A percentile compares a stretch with the other conserved stretches of the same genome.
phyloP scores from a whole-genome alignment of 2,797 vertebrate species.

The Sebastolobus alascanus region DNA sequence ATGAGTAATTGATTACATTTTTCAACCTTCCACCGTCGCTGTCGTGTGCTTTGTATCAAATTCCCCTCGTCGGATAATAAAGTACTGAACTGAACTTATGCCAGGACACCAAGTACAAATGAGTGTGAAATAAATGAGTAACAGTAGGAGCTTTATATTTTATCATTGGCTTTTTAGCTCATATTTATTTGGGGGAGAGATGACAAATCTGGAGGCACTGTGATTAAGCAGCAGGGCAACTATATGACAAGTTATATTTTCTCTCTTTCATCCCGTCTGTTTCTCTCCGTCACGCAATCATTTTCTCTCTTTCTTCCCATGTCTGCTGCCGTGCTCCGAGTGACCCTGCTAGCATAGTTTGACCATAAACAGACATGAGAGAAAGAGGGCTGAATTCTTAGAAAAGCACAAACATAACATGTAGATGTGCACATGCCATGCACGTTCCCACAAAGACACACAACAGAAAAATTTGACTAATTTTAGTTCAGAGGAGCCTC shows the following conservation, averaged over 20 bases:
- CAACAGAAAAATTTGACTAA: background rate
- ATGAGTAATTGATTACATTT: background rate
- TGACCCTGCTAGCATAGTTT: conserved; percentile 60
- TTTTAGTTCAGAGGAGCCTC: background rate
- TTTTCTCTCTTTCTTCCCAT: conserved; percentile 13
- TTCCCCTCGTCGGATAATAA: background rate
- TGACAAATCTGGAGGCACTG: background rate
- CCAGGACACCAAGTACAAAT: background rate
- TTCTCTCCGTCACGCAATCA: background rate
- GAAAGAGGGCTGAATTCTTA: conserved; percentile 19
- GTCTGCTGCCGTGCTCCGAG: conserved; percentile 21
- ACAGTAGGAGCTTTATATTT: background rate
- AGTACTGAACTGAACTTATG: background rate
- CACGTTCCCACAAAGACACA: background rate
- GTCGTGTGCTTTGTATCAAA: background rate
- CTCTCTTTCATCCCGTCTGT: background rate
- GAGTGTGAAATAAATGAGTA: background rate
- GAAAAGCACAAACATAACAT: conserved; percentile 16
- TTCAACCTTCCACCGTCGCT: background rate
- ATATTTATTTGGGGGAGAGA: background rate
- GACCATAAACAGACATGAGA: conserved; percentile 65
- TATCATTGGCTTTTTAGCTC: background rate
- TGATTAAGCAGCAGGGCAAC: background rate
- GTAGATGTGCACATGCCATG: background rate
- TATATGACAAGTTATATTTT: background rate